Evolutionary conservation across 2,113 vertebrate species (phyloP), one percentile per base, ranked within the genome.

Genomic region (Forbesichthys agassizii): DNA sequence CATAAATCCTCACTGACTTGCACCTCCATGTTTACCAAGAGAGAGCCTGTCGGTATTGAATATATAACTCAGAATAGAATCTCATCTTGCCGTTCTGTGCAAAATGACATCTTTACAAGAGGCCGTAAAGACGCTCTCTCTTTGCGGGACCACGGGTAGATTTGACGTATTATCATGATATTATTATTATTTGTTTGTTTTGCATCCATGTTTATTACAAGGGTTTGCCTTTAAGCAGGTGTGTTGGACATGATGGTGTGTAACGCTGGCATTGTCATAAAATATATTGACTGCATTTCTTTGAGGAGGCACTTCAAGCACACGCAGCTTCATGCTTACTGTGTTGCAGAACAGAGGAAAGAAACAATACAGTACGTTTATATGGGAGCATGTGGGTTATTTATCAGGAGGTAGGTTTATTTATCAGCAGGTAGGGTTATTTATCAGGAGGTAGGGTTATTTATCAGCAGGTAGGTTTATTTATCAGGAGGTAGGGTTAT

Each of bases 71-170:
- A 6, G 27, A 3, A 27, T 27, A 27, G 27, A 27, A 27, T 52
- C 48, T 33, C 73, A n/a, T 78, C 60, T 62, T 2, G 62, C 58
- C 58, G 60, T 57, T 64, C 65, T 73, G 51, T 64, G 58, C 65
- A 60, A 67, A 65, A 68, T 78, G 87, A 83, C 73, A 80, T 64
- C 84, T 86, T 90, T 83, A 89, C 79, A 86, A 73, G 73, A 59
- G 53, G 82, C 64, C 71, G 79, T 90, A 88, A 90, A 90, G 76
- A 74, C 53, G 57, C 68, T 63, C 73, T 74, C 78, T 63, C 79
- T 75, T 65, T 20, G 33, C 71, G 27, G 68, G 66, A 68, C 71
- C 68, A 42, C 61, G 61, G 75, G 53, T 77, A 65, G 72, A 54
- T 61, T 61, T 51, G 71, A 52, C 9, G 49, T 52, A 52, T 14